Percentiles rank a stretch among this genome's conserved stretches.
Evolutionary conservation across 2,888 invertebrate species (phyloP).

Genomic region (Zygogramma bicolorata): DNA sequence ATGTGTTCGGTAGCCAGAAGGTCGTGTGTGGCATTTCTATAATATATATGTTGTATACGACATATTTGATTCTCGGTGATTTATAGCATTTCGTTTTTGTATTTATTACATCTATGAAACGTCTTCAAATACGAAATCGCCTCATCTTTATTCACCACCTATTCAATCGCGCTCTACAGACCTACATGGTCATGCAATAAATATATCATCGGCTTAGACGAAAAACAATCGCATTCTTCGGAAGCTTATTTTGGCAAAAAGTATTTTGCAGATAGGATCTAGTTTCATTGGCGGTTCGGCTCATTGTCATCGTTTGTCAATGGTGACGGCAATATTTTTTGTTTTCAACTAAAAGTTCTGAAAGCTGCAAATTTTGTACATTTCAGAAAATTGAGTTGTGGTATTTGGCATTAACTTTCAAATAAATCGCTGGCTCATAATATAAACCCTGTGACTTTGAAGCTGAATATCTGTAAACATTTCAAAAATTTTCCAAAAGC

Average conservation of each 20-base stretch:
- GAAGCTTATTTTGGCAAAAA: not conserved
- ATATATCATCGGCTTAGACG: slow-evolving; percentile 6
- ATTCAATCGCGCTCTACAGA: not conserved
- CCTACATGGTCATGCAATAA: slow-evolving; percentile 9
- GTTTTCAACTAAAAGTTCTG: not conserved
- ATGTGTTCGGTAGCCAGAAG: not conserved
- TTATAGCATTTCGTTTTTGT: not conserved
- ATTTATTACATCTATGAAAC: slow-evolving; percentile 9
- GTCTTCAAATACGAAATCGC: slow-evolving; percentile 4
- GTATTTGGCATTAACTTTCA: too few relatives aligned
- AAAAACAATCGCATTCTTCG: slow-evolving; percentile 5
- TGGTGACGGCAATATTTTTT: not conserved
- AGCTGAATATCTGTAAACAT: too few relatives aligned
- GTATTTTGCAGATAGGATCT: not conserved
- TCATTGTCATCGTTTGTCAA: not conserved
- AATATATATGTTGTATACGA: not conserved
- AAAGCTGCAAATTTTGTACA: not conserved
- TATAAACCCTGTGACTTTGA: too few relatives aligned
- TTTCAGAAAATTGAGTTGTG: not conserved
- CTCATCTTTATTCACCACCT: slow-evolving; percentile 10
- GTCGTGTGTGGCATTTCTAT: not conserved
- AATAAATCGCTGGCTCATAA: too few relatives aligned
- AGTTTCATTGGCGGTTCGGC: not conserved
- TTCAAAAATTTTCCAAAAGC: too few relatives aligned
- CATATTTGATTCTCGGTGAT: not conserved